Percentiles rank a stretch among this genome's conserved stretches.
phyloP scores from a whole-genome alignment of 1,140 invertebrate species.

The Neodiprion lecontei region DNA sequence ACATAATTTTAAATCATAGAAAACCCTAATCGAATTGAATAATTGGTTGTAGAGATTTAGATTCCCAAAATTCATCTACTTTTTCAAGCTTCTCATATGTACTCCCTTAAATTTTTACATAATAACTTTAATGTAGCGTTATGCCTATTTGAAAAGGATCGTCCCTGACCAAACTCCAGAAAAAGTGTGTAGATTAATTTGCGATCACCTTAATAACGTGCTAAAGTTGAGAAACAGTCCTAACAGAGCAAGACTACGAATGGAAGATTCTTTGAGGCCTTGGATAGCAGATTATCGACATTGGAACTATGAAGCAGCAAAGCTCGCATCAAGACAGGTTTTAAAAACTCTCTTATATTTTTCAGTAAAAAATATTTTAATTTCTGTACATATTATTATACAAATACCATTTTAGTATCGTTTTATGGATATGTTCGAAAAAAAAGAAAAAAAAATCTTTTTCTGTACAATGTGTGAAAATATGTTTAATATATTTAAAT shows the following conservation, averaged over 20 bases:
- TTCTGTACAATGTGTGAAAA: too few relatives aligned
- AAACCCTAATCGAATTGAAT: too few relatives aligned
- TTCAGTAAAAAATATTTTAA: too few relatives aligned
- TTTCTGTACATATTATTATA: neutral
- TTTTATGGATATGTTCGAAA: neutral
- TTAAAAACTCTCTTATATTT: too few relatives aligned
- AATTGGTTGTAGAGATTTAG: too few relatives aligned
- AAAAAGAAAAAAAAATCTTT: neutral
- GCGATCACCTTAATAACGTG: slow-evolving; percentile 62
- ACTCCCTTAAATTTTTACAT: too few relatives aligned
- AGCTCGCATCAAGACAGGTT: slow-evolving; percentile 33
- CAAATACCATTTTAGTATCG: neutral
- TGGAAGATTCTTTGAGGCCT: slow-evolving; percentile 24
- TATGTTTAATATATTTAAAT: too few relatives aligned
- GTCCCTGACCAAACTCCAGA: slow-evolving; percentile 69
- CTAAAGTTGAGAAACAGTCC: slow-evolving; percentile 62
- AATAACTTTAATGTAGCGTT: too few relatives aligned
- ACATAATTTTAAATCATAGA: too few relatives aligned
- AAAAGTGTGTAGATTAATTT: slow-evolving; percentile 53
- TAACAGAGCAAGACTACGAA: slow-evolving; percentile 64
- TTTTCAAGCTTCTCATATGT: too few relatives aligned
- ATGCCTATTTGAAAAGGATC: slow-evolving; percentile 47
- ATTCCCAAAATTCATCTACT: too few relatives aligned
- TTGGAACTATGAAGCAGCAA: slow-evolving; percentile 37
- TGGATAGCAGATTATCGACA: slow-evolving; percentile 36